Evolutionary conservation across 2,113 vertebrate genomes (phyloP), one percentile per base, ranked within the genome.

Genomic region (Scatophagus argus): DNA sequence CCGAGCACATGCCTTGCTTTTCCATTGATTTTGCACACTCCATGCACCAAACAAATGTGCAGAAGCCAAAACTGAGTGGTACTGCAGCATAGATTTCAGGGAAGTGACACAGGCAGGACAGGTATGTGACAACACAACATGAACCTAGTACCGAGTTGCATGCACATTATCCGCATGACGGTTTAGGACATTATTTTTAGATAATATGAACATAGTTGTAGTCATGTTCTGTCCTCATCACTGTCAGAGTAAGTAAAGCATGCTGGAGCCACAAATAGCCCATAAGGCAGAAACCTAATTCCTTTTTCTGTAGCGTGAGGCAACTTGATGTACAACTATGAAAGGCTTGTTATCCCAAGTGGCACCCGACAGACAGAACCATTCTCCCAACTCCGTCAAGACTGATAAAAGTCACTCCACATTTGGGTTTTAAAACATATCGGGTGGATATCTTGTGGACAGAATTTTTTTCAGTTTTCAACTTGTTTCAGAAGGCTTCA

Each of bases 331-430:
- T 79, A 55, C 55, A 27, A 81, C 27, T 78, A 88, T 68, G 65
- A 86, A 85, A 69, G 66, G 46, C 76, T 81, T 81, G 74, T 89
- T 88, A 82, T 87, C 86, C 83, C 87, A 63, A 19, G 79, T 85
- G 74, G 79, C 67, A 38, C 41, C 73, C 19, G 21, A 78, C 64
- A 68, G 75, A 79, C 51, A 60, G 13, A 79, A 36, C 60, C 44
- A 12, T 69, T 65, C 65, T 73, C 55, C 56, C 39, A 61, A 70
- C 76, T 83, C 67, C 1, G 34, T 83, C 73, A 65, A 58, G 43
- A 79, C 52, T 62, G 66, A 85, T 77, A 86, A 86, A 68, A 71
- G 64, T 84, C 70, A 77, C 49, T 67, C 25, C 21, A n/a, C 52
- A 54, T 62, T 58, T 77, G 62, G 38, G 47, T 63, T 70, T 67